Conservation (phyloP, 2,888 invertebrate species). For the Sericinus montela region DNA sequence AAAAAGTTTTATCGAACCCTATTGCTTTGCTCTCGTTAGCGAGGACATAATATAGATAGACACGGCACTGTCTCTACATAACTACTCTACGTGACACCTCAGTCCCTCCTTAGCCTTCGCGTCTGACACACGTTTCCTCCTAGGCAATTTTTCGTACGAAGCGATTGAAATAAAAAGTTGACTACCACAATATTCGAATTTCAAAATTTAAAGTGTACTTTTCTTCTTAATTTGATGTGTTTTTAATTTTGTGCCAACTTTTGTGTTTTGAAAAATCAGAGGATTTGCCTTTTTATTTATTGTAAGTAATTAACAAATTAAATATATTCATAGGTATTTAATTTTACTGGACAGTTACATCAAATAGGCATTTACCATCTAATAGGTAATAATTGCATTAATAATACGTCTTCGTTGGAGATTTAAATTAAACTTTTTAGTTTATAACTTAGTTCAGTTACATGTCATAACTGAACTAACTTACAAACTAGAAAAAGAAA, state of each 20-base stretch:
- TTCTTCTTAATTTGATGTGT: neutral
- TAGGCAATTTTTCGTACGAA: neutral
- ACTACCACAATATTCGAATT: neutral
- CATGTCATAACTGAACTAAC: too few relatives aligned
- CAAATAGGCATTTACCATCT: too few relatives aligned
- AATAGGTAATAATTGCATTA: too few relatives aligned
- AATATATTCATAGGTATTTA: too few relatives aligned
- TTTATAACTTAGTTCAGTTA: too few relatives aligned
- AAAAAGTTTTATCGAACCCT: conserved; percentile 12
- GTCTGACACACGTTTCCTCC: conserved; percentile 2
- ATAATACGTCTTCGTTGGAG: too few relatives aligned
- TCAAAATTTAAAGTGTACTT: neutral
- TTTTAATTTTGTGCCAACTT: neutral
- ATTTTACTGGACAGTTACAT: too few relatives aligned
- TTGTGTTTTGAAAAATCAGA: neutral
- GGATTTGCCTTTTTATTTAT: neutral
- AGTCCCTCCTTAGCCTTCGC: conserved; percentile 9
- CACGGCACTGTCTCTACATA: conserved; percentile 3
- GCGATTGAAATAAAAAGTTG: conserved; percentile 6
- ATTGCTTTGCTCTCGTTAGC: conserved; percentile 12
- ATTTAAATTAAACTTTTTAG: too few relatives aligned
- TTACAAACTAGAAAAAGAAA: too few relatives aligned
- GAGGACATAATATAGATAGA: conserved; percentile 7
- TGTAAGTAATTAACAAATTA: neutral
- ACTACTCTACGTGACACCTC: conserved; percentile 10